Evolutionary conservation across 2,113 vertebrate genomes (phyloP), one percentile per base, ranked within the genome.

Genomic region (Malurus cyaneus): DNA sequence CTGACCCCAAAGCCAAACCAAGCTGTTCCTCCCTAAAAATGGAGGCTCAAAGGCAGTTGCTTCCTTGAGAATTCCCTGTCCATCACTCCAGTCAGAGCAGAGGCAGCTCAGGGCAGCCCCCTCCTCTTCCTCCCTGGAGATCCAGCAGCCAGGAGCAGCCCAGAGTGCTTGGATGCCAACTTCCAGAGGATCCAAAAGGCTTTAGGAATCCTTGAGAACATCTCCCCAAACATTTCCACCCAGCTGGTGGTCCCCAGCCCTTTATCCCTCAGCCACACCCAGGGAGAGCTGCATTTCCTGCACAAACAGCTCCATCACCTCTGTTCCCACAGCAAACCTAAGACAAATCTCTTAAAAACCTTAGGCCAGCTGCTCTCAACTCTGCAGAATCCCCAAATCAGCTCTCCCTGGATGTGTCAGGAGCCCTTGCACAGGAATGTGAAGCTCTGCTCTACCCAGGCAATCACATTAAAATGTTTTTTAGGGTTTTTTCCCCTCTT

Each of bases 201-300:
- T 66, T 59, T 2, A 18, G 67, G 67, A 70, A 13, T 3, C 44
- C 39, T 26, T 9, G 36, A 34, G 12, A 74, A 50, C 34, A 12
- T 12, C 56, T 61, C 65, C 53, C 21, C 0, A 2, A 18, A 11
- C 50, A 14, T 29, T 4, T 12, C 42, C 50, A 20, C 32, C 0
- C 2, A 39, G 80, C 52, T 39, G 61, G 26, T 7, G 31, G n/a
- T 52, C 52, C 25, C 26, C 57, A 69, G 39, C 20, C 47, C 89
- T 36, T n/a, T 3, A 6, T 6, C 15, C 13, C 24, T 59, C 29
- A 47, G 25, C 42, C 74, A 16, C 10, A 12, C 0, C 0, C 16
- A 72, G 21, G 0, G 3, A 62, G 82, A 79, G 26, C 57, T 28
- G 61, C 57, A 14, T 6, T 28, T 36, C 29, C 79, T 76, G 76